Base-by-base conservation (phyloP, 1,140 invertebrate species). In the Aphidius gifuensis region DNA sequence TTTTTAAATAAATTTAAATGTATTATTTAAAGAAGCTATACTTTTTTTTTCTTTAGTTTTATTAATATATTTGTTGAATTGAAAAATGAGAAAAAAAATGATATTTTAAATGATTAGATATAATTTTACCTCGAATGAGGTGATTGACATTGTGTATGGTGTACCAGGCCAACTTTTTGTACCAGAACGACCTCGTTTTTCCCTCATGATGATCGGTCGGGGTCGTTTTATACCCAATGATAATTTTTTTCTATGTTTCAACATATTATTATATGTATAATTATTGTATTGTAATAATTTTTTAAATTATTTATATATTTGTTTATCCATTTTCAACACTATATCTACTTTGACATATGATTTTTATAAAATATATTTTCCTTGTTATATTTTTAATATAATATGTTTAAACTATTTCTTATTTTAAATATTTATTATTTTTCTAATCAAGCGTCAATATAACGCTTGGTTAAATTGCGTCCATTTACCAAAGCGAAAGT, bases 141-240 rank as follows among this genome's bases (percentile, higher is more conserved):
- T 70, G 8, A 75, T 68, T 9, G 77, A 80, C n/a, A 75, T 61
- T n/a, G 77, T 74, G 16, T 58, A 70, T 5, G 77, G 76, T 6
- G 77, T 80, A 3, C 78, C 73, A 43, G 77, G 79, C 79, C 79
- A 81, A 62, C 78, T 80, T 64, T 72, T 75, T 39, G 78, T 75
- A 38, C 76, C 71, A 16, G 76, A 78, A 9, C 79, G 71, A 47
- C 76, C 78, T 60, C 71, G 72, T 61, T 71, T 76, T 65, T 69
- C 73, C 55, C 74, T 76, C 62, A 73, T 68, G 44, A 64, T 63
- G 55, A 78, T 66, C 47, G 72, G 71, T 61, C 58, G 58, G 16
- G 71, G 63, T 55, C 74, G 70, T 58, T 39, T 43, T 60, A 23
- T 47, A 16, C 21, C 43, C 11, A 9, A 44, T 38, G 21, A 39